These are phyloP conservation scores for Apodemia duryi DNA, from an alignment of 2,888 invertebrate species.

Conservation along the genomic window DNA sequence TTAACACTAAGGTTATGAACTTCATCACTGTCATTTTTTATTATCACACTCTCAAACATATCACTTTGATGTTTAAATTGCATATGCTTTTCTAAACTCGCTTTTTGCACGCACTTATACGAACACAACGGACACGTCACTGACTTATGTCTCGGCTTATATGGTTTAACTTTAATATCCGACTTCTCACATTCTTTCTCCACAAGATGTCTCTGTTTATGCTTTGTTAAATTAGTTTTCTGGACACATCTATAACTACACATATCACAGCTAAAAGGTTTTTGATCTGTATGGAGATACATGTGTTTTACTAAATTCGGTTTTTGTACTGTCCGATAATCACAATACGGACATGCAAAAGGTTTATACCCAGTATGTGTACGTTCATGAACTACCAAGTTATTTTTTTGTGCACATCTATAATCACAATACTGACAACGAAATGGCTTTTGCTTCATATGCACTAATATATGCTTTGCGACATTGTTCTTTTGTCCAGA, in stretches of 20 bases:
- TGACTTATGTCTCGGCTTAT: conserved; percentile 63
- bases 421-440: conserved; percentile 74
- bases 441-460: conserved; percentile 75
- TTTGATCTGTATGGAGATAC: conserved; percentile 73
- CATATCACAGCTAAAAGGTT: conserved; percentile 70
- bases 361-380: conserved; percentile 75
- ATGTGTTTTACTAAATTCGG: conserved; percentile 75
- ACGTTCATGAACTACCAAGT: conserved; percentile 69
- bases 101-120: conserved; percentile 67
- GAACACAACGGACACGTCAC: conserved; percentile 63
- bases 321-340: conserved; percentile 72
- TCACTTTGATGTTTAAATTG: conserved; percentile 57
- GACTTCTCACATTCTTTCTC: conserved; percentile 57
- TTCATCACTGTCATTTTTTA: conserved; percentile 28
- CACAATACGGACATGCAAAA: conserved; percentile 70
- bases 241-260: conserved; percentile 72
- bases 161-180: conserved; percentile 59
- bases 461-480: conserved; percentile 71
- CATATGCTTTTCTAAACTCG: conserved; percentile 69
- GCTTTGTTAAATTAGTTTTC: conserved; percentile 71
- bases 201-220: conserved; percentile 66
- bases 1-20: conserved; percentile 33
- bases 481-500: conserved; percentile 75
- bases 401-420: conserved; percentile 71
- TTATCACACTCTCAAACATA: conserved; percentile 25